phyloP scores from a whole-genome alignment of 2,888 invertebrate species.

The Pheosia tremula region DNA sequence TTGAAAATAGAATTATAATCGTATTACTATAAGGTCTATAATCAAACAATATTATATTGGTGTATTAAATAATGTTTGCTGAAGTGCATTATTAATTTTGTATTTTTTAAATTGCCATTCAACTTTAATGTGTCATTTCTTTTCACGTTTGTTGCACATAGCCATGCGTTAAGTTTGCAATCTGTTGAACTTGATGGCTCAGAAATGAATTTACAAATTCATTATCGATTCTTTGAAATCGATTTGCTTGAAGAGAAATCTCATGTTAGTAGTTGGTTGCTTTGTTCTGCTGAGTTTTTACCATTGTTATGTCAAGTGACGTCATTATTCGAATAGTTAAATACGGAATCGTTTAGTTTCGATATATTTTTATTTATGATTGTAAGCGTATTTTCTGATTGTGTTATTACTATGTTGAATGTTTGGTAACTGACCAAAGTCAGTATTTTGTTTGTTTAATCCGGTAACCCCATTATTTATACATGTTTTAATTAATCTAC shows the following conservation, averaged over 20 bases:
- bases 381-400: conserved; percentile 3
- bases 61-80: not conserved
- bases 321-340: not conserved
- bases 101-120: not conserved
- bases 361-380: conserved; percentile 39
- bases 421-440: too few relatives aligned
- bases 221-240: too few relatives aligned
- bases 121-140: not conserved
- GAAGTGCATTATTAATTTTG: not conserved
- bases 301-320: conserved; percentile 8
- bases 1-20: too few relatives aligned
- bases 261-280: not conserved
- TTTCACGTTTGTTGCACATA: too few relatives aligned
- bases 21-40: not conserved
- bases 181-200: not conserved
- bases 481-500: too few relatives aligned
- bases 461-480: too few relatives aligned
- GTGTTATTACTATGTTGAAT: too few relatives aligned
- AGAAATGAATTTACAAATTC: not conserved
- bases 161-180: too few relatives aligned
- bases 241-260: too few relatives aligned
- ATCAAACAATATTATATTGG: not conserved
- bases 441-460: too few relatives aligned
- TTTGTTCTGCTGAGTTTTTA: too few relatives aligned
- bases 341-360: conserved; percentile 16